These are phyloP conservation scores for Climacteris rufus DNA, from an alignment of 2,113 vertebrate genomes.

Conservation along the genomic window DNA sequence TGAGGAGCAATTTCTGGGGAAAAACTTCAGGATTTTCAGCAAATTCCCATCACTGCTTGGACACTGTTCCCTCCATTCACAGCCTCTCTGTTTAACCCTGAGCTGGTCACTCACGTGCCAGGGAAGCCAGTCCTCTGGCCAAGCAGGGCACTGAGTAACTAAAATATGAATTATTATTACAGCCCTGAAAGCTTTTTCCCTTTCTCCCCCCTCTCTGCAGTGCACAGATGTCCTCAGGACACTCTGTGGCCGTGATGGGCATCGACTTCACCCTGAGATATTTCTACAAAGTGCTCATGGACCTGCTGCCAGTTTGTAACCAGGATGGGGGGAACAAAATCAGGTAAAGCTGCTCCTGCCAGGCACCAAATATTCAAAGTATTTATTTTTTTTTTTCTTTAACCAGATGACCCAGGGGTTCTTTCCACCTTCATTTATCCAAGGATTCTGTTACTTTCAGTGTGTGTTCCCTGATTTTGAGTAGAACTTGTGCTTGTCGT, in stretches of 20 bases:
- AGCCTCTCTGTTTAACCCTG: not conserved
- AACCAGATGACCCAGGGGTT: not conserved
- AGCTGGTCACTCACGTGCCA: too few relatives aligned
- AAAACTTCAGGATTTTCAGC: not conserved
- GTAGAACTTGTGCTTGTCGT: not conserved
- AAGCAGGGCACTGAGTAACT: not conserved
- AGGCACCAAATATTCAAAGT: too few relatives aligned
- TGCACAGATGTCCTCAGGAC: constrained; percentile 85
- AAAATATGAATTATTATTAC: not conserved
- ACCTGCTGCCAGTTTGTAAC: constrained; percentile 93
- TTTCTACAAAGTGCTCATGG: constrained; percentile 97
- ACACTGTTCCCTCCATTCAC: fast-evolving
- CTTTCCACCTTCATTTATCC: not conserved
- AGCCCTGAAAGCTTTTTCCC: not conserved
- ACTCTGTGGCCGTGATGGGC: constrained; percentile 94
- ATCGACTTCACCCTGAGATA: constrained; percentile 97
- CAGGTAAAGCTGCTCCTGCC: constrained; percentile 72
- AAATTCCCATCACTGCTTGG: not conserved
- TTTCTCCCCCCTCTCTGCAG: constrained; percentile 31
- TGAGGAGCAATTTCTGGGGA: not conserved
- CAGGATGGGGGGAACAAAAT: constrained; percentile 97
- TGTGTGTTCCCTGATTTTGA: not conserved
- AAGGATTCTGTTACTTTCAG: not conserved
- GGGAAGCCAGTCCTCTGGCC: too few relatives aligned
- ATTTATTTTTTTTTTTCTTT: not conserved